These are phyloP conservation scores for Corythornis vintsioides DNA, from an alignment of 2,113 vertebrate species.

Conservation along the genomic window DNA sequence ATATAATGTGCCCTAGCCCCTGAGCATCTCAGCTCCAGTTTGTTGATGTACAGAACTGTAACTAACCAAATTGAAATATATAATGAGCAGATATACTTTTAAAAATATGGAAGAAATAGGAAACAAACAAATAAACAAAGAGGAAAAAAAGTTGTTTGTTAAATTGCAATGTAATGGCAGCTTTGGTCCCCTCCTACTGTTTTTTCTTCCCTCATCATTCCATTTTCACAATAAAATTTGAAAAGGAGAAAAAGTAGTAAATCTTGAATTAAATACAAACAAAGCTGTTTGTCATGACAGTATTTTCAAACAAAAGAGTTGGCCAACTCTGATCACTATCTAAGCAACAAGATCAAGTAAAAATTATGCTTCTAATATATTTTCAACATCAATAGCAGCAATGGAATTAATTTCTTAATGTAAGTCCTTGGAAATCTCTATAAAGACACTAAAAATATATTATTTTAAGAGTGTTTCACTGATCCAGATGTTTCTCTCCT, in stretches of 20 bases:
- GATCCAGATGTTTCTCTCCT: conserved; percentile 66
- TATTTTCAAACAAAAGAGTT: conserved; percentile 4
- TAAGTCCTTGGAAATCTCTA: conserved; percentile 23
- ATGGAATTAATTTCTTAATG: conserved; percentile 26
- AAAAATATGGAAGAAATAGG: not conserved
- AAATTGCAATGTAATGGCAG: not conserved
- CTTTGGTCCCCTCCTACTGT: not conserved
- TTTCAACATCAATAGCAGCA: conserved; percentile 44
- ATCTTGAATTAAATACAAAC: not conserved
- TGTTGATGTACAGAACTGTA: not conserved
- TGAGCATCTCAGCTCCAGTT: not conserved
- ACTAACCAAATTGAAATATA: not conserved
- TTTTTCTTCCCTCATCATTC: not conserved
- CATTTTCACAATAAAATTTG: not conserved
- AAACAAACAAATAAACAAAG: not conserved
- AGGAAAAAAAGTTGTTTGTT: not conserved
- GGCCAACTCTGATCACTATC: not conserved
- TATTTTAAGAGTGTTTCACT: conserved; percentile 31
- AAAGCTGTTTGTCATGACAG: not conserved
- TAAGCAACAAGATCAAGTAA: conserved; percentile 10
- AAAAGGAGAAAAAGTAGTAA: not conserved
- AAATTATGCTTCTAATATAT: not conserved
- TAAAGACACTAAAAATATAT: conserved; percentile 41
- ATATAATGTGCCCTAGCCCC: not conserved
- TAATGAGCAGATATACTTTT: not conserved